phyloP scores from a whole-genome alignment of 1,140 invertebrate genomes.

The Wasmannia auropunctata region DNA sequence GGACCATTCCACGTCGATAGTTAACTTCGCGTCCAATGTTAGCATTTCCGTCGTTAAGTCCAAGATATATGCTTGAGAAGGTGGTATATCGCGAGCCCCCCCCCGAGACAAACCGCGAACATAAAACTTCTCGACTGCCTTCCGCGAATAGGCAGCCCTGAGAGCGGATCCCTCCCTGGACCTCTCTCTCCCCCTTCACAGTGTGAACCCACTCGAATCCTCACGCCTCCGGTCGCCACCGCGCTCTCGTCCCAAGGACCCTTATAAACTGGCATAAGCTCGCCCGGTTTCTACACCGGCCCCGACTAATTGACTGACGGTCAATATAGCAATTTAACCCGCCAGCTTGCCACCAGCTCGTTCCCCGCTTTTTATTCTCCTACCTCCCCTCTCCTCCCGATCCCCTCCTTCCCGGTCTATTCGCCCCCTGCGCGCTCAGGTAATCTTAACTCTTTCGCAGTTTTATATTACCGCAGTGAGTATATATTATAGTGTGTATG shows the following conservation, averaged over 20 bases:
- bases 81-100: slow-evolving; percentile 48
- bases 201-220: slow-evolving; percentile 56
- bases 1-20: not conserved
- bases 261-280: slow-evolving; percentile 61
- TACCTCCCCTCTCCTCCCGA: not conserved
- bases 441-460: slow-evolving; percentile 30
- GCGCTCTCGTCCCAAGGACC: slow-evolving; percentile 58
- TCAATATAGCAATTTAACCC: slow-evolving; percentile 73
- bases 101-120: slow-evolving; percentile 40
- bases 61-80: slow-evolving; percentile 53
- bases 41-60: slow-evolving; percentile 53
- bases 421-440: not conserved
- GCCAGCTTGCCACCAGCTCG: slow-evolving; percentile 58
- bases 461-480: slow-evolving; percentile 24
- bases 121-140: slow-evolving; percentile 55
- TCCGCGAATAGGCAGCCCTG: slow-evolving; percentile 53
- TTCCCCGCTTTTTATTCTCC: slow-evolving; percentile 52
- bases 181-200: slow-evolving; percentile 51
- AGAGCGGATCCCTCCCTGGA: slow-evolving; percentile 38
- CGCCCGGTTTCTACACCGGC: slow-evolving; percentile 55
- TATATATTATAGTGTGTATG: slow-evolving; percentile 14
- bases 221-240: slow-evolving; percentile 60
- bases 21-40: slow-evolving; percentile 31
- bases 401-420: not conserved
- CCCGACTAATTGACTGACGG: slow-evolving; percentile 69